Evolutionary conservation across 2,888 invertebrate genomes (phyloP), one percentile per base, ranked within the genome.

Genomic region (Danaus chrysippus): DNA sequence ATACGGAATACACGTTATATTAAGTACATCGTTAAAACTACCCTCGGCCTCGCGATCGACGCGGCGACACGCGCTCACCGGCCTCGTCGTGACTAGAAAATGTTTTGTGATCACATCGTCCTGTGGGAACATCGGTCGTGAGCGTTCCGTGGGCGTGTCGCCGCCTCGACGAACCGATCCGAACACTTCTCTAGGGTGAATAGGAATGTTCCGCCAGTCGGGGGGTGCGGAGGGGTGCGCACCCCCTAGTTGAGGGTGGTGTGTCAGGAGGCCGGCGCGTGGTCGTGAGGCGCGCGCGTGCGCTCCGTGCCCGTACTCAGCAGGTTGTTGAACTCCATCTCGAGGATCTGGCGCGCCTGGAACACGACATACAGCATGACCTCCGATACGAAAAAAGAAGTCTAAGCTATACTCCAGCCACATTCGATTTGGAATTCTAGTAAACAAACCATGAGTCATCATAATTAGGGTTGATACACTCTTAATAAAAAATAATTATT

Each of bases 261-360:
- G 73, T 89, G 91, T 91, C 90, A 91, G 87, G 91, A 88, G 74
- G 83, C 76, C 63, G 82, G 71, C 61, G 82, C 75, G 77, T 82
- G 84, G 63, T 82, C 82, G 79, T 78, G 84, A 54, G 73, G 75
- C 59, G 75, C 65, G 10, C 93, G 81, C 94, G 84, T 91, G 77
- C 96, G 94, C 82, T 98, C 98, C 65, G 98, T 97, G 76, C 96
- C 97, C 69, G 93, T 91, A 75, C 95, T 93, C 72, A 98, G 88
- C 75, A 99, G 92, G 85, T 95, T 96, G 79, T 94, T 93, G 87
- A 98, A 98, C 91, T 99, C 99, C 86, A 96, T 92, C 82, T 98
- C 98, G 78, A 99, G 92, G 77, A 95, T 92, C 89, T 98, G 97
- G 68, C 98, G 94, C 77, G 96, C 97, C 98, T 98, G 84, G 0